These are phyloP conservation scores for Pinctada fucata DNA, from an alignment of 2,888 invertebrate genomes.

Conservation along the genomic window DNA sequence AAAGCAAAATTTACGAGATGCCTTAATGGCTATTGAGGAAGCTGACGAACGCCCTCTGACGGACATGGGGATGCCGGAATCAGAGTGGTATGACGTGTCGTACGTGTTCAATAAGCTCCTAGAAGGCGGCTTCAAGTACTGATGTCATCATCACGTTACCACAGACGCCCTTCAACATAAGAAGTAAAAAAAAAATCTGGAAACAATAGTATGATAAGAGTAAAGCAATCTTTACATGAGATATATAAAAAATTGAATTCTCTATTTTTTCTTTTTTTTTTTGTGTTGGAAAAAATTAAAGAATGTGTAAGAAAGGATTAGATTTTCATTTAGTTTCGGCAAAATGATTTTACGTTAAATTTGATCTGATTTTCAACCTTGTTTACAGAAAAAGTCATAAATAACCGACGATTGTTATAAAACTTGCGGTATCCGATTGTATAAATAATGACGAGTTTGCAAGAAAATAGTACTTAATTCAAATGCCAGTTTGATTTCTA, in stretches of 20 bases:
- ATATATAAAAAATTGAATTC: not conserved
- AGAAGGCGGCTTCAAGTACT: slow-evolving; percentile 54
- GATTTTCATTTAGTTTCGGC: not conserved
- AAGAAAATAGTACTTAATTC: too few relatives aligned
- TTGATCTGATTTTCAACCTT: too few relatives aligned
- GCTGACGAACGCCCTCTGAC: slow-evolving; percentile 66
- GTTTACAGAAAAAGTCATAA: too few relatives aligned
- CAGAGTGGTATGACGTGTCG: slow-evolving; percentile 66
- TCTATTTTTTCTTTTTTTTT: not conserved
- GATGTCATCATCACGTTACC: not conserved
- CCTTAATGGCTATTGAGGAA: slow-evolving; percentile 59
- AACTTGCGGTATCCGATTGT: too few relatives aligned
- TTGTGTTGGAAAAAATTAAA: not conserved
- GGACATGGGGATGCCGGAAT: slow-evolving; percentile 67
- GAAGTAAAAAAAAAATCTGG: not conserved
- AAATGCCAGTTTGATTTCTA: too few relatives aligned
- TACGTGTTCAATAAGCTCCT: slow-evolving; percentile 58
- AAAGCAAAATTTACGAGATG: slow-evolving; percentile 58
- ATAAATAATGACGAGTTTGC: too few relatives aligned
- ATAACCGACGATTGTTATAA: too few relatives aligned
- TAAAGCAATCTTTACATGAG: not conserved
- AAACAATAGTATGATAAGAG: not conserved
- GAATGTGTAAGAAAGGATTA: too few relatives aligned
- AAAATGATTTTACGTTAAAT: not conserved
- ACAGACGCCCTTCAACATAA: not conserved